A percentile compares a stretch with the other conserved stretches of the same genome.
Conservation (phyloP, 2,888 invertebrate genomes). For the Stegophylla sp. region DNA sequence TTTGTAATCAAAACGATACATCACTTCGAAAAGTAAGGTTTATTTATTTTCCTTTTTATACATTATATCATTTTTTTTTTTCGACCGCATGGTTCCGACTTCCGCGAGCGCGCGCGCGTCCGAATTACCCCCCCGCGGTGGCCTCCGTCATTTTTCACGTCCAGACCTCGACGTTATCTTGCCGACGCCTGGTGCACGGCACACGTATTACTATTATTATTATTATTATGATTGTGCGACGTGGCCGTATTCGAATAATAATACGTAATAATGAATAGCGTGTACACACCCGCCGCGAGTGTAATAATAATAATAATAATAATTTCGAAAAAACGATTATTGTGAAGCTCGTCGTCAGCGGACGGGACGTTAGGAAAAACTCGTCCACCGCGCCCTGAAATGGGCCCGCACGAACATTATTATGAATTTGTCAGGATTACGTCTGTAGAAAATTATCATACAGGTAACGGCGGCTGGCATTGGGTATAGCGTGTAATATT, state of each 20-base stretch:
- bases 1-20: neutral
- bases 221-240: neutral
- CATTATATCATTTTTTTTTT: neutral
- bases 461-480: too few species aligned
- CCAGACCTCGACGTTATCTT: conserved; percentile 15
- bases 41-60: neutral
- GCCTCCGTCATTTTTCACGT: conserved; percentile 9
- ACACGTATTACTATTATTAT: neutral
- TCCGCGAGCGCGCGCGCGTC: neutral
- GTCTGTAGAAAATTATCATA: too few species aligned
- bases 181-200: neutral
- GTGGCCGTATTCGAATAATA: neutral
- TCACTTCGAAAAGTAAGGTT: neutral
- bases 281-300: conserved; percentile 18
- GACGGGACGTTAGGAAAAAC: too few species aligned
- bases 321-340: too few species aligned
- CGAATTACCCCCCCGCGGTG: conserved; percentile 9
- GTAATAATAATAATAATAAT: too few species aligned
- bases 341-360: neutral
- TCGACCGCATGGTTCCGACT: neutral
- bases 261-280: neutral
- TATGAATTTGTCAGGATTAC: too few species aligned
- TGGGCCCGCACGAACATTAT: too few species aligned
- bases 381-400: too few species aligned
- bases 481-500: too few species aligned